Evolutionary conservation across 2,113 vertebrate species (phyloP).

Genomic region (Percopsis transmontana): DNA sequence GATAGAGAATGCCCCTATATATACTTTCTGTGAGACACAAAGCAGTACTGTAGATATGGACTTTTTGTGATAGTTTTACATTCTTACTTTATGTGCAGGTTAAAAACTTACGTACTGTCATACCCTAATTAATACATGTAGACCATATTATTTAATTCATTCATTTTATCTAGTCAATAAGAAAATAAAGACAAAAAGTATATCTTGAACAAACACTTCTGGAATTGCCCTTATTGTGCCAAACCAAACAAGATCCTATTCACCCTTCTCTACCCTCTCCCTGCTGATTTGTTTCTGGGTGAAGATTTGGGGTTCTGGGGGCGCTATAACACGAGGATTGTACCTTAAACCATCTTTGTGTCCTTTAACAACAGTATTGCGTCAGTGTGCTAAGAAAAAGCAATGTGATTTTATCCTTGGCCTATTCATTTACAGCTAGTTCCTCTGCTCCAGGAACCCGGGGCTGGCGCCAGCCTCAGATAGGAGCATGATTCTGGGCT

Average conservation of each 20-base stretch:
- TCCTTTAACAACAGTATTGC: conserved; percentile 35
- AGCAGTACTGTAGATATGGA: neutral
- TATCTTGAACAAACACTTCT: too few species aligned
- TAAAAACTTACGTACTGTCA: too few species aligned
- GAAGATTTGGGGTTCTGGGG: too few species aligned
- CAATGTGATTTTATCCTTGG: conserved; percentile 37
- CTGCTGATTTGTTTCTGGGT: too few species aligned
- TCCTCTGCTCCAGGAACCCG: conserved; percentile 49
- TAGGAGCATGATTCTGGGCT: conserved; percentile 62
- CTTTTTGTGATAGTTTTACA: neutral
- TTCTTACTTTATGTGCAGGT: too few species aligned
- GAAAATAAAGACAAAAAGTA: conserved; percentile 29
- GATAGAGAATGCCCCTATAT: neutral
- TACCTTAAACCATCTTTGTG: too few species aligned
- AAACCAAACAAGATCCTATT: too few species aligned
- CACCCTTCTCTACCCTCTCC: neutral
- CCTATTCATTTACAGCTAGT: conserved; percentile 55
- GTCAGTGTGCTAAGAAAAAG: conserved; percentile 37
- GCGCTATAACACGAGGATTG: too few species aligned
- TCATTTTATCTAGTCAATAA: neutral
- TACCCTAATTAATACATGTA: too few species aligned
- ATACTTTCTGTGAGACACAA: neutral
- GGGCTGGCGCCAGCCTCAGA: conserved; percentile 44
- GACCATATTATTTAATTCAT: too few species aligned
- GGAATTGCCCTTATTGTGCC: too few species aligned